phyloP scores from a whole-genome alignment of 2,113 vertebrate genomes.

The Salvelinus sp. region DNA sequence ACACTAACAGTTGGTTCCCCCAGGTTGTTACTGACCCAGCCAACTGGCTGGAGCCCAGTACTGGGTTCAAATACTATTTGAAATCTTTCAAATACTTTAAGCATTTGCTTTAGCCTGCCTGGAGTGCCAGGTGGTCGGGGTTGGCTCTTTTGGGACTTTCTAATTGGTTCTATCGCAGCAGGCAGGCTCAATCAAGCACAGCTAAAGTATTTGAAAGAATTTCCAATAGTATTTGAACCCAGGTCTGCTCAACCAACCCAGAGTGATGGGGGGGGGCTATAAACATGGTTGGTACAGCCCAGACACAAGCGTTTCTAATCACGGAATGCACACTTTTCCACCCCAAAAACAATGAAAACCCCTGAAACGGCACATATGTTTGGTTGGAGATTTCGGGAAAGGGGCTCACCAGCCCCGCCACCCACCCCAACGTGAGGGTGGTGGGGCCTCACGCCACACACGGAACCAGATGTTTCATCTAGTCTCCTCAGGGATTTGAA shows the following conservation, averaged over 20 bases:
- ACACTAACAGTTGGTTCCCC: not conserved
- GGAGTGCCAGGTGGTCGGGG: too few relatives aligned
- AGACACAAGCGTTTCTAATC: conserved; percentile 60
- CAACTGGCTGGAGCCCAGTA: not conserved
- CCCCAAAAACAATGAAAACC: too few relatives aligned
- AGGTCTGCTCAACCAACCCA: conserved; percentile 30
- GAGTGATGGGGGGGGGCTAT: conserved; percentile 55
- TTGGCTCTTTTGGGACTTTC: too few relatives aligned
- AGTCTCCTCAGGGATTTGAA: too few relatives aligned
- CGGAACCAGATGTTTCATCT: not conserved
- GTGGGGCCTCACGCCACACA: not conserved
- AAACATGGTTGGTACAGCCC: not conserved
- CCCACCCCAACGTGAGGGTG: not conserved
- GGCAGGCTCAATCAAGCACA: too few relatives aligned
- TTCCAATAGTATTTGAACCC: too few relatives aligned
- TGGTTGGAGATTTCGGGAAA: conserved; percentile 12
- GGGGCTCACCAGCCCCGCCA: not conserved
- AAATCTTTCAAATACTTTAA: too few relatives aligned
- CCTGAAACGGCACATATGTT: conserved; percentile 50
- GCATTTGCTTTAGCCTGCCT: too few relatives aligned
- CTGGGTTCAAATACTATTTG: too few relatives aligned
- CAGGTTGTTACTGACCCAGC: not conserved
- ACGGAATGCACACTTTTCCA: conserved; percentile 34
- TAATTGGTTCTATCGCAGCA: too few relatives aligned
- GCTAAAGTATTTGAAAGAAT: too few relatives aligned